phyloP scores from a whole-genome alignment of 2,888 invertebrate species.

The Chironomus riparius region DNA sequence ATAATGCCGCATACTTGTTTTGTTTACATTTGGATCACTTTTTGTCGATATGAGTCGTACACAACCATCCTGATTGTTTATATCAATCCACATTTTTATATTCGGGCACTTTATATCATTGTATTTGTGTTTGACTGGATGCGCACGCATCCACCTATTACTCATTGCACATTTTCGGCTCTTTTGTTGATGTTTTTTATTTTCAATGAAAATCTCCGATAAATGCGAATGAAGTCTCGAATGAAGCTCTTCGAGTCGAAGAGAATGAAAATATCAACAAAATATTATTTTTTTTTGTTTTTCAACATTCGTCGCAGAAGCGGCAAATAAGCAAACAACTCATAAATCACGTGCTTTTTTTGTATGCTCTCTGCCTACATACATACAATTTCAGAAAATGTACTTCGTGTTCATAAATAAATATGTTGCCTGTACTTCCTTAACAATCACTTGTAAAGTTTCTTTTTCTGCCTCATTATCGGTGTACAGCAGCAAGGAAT shows the following conservation, averaged over 20 bases:
- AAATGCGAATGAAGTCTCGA: neutral
- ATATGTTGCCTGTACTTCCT: too few relatives aligned
- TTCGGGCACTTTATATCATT: neutral
- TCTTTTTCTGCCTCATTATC: neutral
- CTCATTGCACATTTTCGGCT: constrained; percentile 9
- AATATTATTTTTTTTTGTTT: neutral
- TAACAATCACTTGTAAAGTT: too few relatives aligned
- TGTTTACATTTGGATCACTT: constrained; percentile 23
- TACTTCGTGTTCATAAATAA: neutral
- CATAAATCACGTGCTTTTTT: constrained; percentile 26
- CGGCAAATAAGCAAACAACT: constrained; percentile 15
- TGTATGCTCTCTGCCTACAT: neutral
- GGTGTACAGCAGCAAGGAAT: neutral
- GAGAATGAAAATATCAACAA: constrained; percentile 13
- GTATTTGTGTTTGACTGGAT: constrained; percentile 8
- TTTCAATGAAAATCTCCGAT: too few relatives aligned
- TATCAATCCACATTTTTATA: neutral
- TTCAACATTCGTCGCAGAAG: neutral
- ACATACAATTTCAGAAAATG: neutral
- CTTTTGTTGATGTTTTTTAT: constrained; percentile 7
- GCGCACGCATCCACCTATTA: constrained; percentile 10
- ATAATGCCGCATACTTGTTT: constrained; percentile 14
- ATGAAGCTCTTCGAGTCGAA: neutral
- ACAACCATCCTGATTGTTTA: neutral
- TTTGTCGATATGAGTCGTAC: too few relatives aligned